Percentiles rank a stretch among this genome's conserved stretches.
phyloP scores from a whole-genome alignment of 2,888 invertebrate genomes.

The Hyposoter dolosus region DNA sequence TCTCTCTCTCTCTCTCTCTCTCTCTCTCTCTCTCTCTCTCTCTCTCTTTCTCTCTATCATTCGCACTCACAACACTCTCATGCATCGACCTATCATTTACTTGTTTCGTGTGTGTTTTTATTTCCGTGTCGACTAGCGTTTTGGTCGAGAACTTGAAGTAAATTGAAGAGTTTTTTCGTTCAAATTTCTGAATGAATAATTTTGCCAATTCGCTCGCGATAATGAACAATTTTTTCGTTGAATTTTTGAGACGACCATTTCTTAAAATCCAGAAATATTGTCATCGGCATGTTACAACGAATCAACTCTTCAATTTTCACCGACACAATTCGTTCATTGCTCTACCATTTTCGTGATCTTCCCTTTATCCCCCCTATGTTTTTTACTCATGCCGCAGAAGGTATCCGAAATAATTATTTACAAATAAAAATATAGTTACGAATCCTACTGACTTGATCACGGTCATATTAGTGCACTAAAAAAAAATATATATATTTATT shows the following conservation, averaged over 20 bases:
- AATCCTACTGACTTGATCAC: conserved; percentile 70
- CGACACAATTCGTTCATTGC: conserved; percentile 52
- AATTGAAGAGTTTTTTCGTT: conserved; percentile 67
- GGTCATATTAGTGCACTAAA: conserved; percentile 54
- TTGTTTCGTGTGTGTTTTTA: conserved; percentile 28
- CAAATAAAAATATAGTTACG: conserved; percentile 71
- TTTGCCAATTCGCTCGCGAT: background rate
- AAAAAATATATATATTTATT: conserved; percentile 39
- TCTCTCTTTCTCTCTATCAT: conserved; percentile 49
- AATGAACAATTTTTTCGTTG: background rate
- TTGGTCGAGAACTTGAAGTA: conserved; percentile 63
- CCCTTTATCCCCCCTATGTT: conserved; percentile 40
- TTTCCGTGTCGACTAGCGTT: conserved; percentile 62
- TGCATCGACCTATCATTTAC: conserved; percentile 54
- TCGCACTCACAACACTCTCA: conserved; percentile 43
- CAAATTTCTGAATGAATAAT: background rate
- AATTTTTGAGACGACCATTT: background rate
- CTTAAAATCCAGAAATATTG: too few species aligned
- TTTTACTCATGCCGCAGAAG: conserved; percentile 52
- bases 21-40: conserved; percentile 44
- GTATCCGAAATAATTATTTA: conserved; percentile 68
- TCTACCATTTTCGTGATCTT: conserved; percentile 45
- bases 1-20: conserved; percentile 47
- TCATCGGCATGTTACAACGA: background rate
- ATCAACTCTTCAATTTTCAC: conserved; percentile 56